Base-by-base conservation (phyloP, 2,888 invertebrate genomes). In the Metallyticus violacea region DNA sequence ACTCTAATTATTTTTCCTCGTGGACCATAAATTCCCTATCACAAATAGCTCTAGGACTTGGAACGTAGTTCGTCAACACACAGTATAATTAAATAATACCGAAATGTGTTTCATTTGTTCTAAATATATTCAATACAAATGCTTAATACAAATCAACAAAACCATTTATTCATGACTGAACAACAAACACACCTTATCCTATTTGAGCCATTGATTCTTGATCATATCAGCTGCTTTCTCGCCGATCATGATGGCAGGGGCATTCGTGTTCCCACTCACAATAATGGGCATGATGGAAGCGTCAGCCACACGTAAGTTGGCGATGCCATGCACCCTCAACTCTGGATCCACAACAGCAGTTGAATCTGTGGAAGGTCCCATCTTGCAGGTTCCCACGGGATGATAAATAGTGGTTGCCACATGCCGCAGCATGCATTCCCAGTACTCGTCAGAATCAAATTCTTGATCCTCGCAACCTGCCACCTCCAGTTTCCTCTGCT, bases 391-490 rank as follows among this genome's bases (percentile, higher is more conserved):
- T 26, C 88, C 88, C 30, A 87, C 86, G n/a, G 86, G 87, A 77
- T 88, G 88, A 79, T 87, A 88, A 28, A 87, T 29, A 15, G 88
- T 87, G 7, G 86, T 80, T 7, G 87, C 76, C 77, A 86, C 28
- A 9, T 87, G 86, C 26, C 77, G 91, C 4, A 94, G 92, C 79
- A 94, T 93, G 89, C 95, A 95, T 88, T 91, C 91, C 93, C 94
- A 94, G 90, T 94, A 95, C 0, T 90, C 90, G 80, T 93, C 91
- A 1, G 91, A 90, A 79, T 90, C 89, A 83, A 90, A 91, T n/a
- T 89, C 88, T 79, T 90, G 88, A 80, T 93, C 90, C 89, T 94
- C 94, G 90, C 97, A 97, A 78, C 95, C 95, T 0, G 95, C 95
- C 90, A 95, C 94, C 0, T 95, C 94, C 0, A 93, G 92, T 1